phyloP scores from a whole-genome alignment of 2,113 vertebrate species.

The Gavia stellata region DNA sequence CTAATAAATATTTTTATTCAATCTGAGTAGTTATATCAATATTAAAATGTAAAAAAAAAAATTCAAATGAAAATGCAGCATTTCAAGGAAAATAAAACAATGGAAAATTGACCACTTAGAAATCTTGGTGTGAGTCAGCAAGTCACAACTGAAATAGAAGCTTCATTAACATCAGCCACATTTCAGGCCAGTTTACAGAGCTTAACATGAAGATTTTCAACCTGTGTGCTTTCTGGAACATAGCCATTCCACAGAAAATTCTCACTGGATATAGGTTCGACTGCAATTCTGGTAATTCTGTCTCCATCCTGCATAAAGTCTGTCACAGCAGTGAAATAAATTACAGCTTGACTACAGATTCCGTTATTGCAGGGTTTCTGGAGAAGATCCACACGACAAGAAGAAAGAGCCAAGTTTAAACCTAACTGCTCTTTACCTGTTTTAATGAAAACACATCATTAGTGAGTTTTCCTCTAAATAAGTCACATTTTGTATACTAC shows the following conservation, averaged over 20 bases:
- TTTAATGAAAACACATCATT: constrained; percentile 16
- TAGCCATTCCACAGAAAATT: constrained; percentile 87
- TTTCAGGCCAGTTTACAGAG: neutral
- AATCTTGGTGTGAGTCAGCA: neutral
- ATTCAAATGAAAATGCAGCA: neutral
- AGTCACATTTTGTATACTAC: neutral
- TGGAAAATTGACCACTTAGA: neutral
- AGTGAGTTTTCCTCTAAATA: neutral
- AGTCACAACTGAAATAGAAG: neutral
- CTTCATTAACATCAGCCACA: neutral
- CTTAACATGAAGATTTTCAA: constrained; percentile 39
- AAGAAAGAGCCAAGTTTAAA: constrained; percentile 83
- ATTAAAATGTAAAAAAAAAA: neutral
- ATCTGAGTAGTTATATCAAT: neutral
- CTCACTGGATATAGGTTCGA: constrained; percentile 71
- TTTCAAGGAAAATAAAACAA: neutral
- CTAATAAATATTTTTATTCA: neutral
- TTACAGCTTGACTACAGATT: constrained; percentile 70
- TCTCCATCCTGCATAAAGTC: constrained; percentile 82
- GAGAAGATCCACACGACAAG: constrained; percentile 79
- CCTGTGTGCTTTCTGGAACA: constrained; percentile 75
- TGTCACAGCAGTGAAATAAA: constrained; percentile 77
- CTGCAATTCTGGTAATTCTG: constrained; percentile 73
- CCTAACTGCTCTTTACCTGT: constrained; percentile 65
- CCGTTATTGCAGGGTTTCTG: constrained; percentile 69